Evolutionary conservation across 2,797 vertebrate genomes (phyloP).

Genomic region (Agapornis canus): DNA sequence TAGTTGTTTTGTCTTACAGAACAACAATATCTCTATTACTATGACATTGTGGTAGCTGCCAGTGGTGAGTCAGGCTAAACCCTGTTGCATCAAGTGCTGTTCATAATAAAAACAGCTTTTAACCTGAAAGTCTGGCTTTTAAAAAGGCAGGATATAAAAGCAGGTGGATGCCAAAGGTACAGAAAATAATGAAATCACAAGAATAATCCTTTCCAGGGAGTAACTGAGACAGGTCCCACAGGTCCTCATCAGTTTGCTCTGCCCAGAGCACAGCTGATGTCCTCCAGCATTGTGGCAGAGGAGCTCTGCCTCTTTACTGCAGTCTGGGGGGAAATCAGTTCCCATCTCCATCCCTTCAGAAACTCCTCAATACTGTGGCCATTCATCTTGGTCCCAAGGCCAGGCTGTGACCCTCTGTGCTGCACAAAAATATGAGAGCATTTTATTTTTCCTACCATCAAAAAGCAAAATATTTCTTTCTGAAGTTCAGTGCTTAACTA

Average conservation of each 20-base stretch:
- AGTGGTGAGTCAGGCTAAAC: background rate
- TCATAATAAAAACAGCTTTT: background rate
- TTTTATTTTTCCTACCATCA: background rate
- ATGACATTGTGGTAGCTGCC: background rate
- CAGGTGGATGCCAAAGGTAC: background rate
- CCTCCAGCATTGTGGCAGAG: fast-evolving
- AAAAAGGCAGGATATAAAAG: background rate
- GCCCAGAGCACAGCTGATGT: background rate
- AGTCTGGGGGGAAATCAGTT: fast-evolving
- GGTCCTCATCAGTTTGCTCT: background rate
- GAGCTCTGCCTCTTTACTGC: background rate
- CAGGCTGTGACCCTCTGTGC: background rate
- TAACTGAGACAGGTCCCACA: background rate
- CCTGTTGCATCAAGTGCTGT: background rate
- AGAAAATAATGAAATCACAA: background rate
- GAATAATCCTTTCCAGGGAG: background rate
- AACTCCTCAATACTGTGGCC: background rate
- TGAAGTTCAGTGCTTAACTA: background rate
- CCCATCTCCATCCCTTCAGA: background rate
- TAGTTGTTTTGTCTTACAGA: background rate
- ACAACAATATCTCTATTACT: background rate
- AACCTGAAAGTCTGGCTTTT: background rate
- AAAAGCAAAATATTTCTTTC: background rate
- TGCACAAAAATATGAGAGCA: background rate
- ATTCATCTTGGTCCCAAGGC: background rate